Conservation (phyloP, 1,140 invertebrate genomes). For the Lordiphosa mommai region DNA sequence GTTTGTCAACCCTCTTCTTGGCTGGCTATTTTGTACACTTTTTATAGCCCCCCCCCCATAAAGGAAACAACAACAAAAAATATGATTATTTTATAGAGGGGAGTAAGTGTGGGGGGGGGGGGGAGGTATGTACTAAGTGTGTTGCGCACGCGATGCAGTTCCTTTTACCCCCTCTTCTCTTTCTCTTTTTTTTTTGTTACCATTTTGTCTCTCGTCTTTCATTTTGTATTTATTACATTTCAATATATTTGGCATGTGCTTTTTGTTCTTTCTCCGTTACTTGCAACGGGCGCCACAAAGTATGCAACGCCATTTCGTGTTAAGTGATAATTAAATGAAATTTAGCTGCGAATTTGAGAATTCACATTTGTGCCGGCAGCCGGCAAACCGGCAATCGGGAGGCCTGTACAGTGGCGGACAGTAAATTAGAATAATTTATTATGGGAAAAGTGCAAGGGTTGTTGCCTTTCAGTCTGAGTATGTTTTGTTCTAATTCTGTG, state of each 20-base stretch:
- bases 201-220: constrained; percentile 14
- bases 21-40: too few relatives aligned
- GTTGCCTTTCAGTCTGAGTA: too few relatives aligned
- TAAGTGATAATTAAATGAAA: constrained; percentile 74
- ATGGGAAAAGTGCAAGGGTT: not conserved
- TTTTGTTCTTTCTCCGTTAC: constrained; percentile 40
- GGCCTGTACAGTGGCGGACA: not conserved
- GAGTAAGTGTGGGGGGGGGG: not conserved
- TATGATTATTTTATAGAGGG: not conserved
- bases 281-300: constrained; percentile 49
- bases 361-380: not conserved
- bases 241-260: constrained; percentile 60
- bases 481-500: too few relatives aligned
- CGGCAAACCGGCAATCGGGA: not conserved
- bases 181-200: not conserved
- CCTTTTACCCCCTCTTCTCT: not conserved
- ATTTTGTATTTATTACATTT: constrained; percentile 55
- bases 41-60: not conserved
- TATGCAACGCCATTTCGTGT: constrained; percentile 67
- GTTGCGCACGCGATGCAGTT: constrained; percentile 51
- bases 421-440: not conserved
- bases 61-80: not conserved
- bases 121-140: constrained; percentile 46
- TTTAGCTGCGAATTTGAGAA: constrained; percentile 37
- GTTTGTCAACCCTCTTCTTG: too few relatives aligned